These are phyloP conservation scores for Caenorhabditis panamensis DNA, from an alignment of 2,888 invertebrate genomes.

Conservation along the genomic window DNA sequence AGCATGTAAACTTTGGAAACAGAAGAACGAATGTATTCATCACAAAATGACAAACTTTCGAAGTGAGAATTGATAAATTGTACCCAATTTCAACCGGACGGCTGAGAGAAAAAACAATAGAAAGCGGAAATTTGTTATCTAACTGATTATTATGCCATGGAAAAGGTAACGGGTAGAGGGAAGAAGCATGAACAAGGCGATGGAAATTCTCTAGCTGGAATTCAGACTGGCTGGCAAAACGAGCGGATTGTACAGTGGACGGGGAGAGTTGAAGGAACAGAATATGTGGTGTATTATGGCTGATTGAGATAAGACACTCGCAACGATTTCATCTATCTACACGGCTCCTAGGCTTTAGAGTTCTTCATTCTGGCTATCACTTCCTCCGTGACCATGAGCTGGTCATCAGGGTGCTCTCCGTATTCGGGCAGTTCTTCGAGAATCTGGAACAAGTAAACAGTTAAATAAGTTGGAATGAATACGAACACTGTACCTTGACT, in stretches of 20 bases:
- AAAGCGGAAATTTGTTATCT: slow-evolving; percentile 19
- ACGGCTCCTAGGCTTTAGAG: slow-evolving; percentile 13
- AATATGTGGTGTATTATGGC: slow-evolving; percentile 33
- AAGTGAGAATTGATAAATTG: slow-evolving; percentile 31
- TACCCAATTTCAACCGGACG: slow-evolving; percentile 21
- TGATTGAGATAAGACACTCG: slow-evolving; percentile 8
- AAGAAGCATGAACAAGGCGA: not conserved
- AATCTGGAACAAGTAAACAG: slow-evolving; percentile 53
- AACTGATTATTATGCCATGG: slow-evolving; percentile 35
- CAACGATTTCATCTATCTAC: slow-evolving; percentile 4
- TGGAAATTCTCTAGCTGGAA: slow-evolving; percentile 4
- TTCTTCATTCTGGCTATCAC: slow-evolving; percentile 60
- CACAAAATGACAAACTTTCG: slow-evolving; percentile 2
- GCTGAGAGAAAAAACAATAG: slow-evolving; percentile 7
- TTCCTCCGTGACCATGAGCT: slow-evolving; percentile 61
- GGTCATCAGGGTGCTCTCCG: slow-evolving; percentile 63
- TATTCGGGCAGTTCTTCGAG: slow-evolving; percentile 66
- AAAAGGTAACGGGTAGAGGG: not conserved
- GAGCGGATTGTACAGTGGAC: slow-evolving; percentile 30
- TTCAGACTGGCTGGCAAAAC: slow-evolving; percentile 26
- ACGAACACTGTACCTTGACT: slow-evolving; percentile 83
- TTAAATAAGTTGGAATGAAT: not conserved
- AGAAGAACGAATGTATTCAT: slow-evolving; percentile 13
- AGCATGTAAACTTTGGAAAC: no score
- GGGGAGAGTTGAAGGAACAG: not conserved